Evolutionary conservation across 2,797 vertebrate species (phyloP).

Genomic region (Muscicapa striata): DNA sequence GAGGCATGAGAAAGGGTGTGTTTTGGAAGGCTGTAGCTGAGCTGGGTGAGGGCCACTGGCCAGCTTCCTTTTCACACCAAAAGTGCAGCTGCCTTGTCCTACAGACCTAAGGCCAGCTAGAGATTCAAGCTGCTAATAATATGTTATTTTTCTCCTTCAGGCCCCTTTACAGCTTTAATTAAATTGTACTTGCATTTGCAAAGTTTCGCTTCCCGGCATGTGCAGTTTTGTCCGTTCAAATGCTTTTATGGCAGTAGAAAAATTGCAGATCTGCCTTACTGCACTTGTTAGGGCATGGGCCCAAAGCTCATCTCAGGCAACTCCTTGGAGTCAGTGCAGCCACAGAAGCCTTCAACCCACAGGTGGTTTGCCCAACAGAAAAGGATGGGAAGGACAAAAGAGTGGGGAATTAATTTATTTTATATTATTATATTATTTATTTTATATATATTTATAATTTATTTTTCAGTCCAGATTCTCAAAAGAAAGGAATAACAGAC

Average conservation of each 20-base stretch:
- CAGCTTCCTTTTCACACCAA: conserved; percentile 50
- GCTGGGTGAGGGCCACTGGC: conserved; percentile 14
- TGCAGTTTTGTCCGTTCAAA: conserved; percentile 5
- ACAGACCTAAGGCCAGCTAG: conserved; percentile 8
- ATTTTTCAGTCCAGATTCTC: not conserved
- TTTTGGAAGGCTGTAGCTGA: conserved; percentile 20
- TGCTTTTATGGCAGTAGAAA: not conserved
- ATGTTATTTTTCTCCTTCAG: conserved; percentile 41
- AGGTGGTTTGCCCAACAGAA: not conserved
- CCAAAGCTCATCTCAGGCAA: not conserved
- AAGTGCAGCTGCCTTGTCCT: not conserved
- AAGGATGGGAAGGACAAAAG: not conserved
- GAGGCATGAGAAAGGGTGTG: conserved; percentile 40
- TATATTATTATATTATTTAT: too few species aligned
- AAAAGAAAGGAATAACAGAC: not conserved
- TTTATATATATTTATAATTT: not conserved
- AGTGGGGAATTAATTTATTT: not conserved
- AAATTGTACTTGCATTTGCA: not conserved
- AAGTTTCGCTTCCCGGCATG: conserved; percentile 4
- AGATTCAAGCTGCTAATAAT: conserved; percentile 32
- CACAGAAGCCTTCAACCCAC: not conserved
- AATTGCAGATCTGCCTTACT: not conserved
- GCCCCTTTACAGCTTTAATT: conserved; percentile 45
- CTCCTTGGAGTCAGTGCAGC: not conserved
- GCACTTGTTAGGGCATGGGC: not conserved